phyloP scores from a whole-genome alignment of 2,113 vertebrate species.

The Amazona vittata region DNA sequence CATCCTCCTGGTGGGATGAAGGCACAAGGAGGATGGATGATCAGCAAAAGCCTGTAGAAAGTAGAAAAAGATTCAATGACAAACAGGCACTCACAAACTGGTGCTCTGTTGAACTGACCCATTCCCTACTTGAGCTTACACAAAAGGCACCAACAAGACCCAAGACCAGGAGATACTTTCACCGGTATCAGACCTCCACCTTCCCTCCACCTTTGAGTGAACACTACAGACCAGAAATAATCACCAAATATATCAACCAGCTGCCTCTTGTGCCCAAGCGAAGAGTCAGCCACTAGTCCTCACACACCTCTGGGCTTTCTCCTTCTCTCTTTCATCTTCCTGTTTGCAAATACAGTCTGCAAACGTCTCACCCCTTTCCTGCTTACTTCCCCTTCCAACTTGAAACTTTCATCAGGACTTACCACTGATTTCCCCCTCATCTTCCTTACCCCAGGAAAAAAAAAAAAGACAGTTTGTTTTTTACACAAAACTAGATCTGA shows the following conservation, averaged over 20 bases:
- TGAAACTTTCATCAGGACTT: neutral
- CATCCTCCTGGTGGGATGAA: neutral
- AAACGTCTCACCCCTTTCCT: neutral
- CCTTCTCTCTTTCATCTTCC: neutral
- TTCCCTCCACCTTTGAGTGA: neutral
- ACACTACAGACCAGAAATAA: neutral
- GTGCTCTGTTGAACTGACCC: neutral
- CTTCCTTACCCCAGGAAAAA: neutral
- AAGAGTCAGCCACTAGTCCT: neutral
- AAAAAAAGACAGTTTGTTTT: neutral
- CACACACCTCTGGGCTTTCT: neutral
- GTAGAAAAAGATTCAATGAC: neutral
- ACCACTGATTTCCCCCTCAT: too few species aligned
- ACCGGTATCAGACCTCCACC: neutral
- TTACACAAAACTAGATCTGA: neutral
- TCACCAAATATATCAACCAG: neutral
- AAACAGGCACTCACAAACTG: neutral
- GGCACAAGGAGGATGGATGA: neutral
- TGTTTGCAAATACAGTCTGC: neutral
- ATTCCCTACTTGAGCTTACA: neutral
- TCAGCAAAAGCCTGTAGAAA: neutral
- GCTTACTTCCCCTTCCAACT: neutral
- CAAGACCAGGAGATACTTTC: neutral
- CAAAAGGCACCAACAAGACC: neutral
- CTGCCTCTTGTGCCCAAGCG: neutral